Conservation (phyloP, 2,888 invertebrate species). For the Dasysyrphus albostriatus region DNA sequence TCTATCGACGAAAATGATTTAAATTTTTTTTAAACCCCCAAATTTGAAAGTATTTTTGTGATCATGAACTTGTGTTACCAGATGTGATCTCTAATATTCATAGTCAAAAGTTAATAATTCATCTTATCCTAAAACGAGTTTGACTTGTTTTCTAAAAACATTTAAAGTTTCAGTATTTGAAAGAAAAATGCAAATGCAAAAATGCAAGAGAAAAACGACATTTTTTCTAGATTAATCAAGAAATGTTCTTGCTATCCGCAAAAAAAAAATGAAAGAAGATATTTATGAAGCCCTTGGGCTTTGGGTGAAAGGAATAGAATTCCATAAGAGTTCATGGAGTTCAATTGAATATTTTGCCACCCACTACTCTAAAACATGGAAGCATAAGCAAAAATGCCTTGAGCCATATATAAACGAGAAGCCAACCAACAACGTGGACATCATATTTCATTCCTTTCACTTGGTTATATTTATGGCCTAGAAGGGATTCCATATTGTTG, state of each 20-base stretch:
- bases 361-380: neutral
- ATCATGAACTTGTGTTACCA: too few species aligned
- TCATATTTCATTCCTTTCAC: constrained; percentile 60
- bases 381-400: neutral
- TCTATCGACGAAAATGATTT: too few species aligned
- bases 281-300: constrained; percentile 33
- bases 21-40: too few species aligned
- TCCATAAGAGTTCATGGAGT: constrained; percentile 28
- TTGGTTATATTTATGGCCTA: constrained; percentile 61
- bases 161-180: neutral
- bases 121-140: too few species aligned
- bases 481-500: constrained; percentile 55
- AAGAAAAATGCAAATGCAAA: neutral
- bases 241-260: neutral
- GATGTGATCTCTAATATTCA: too few species aligned
- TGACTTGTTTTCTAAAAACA: too few species aligned
- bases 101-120: too few species aligned
- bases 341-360: constrained; percentile 41
- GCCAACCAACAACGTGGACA: constrained; percentile 40
- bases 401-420: constrained; percentile 4
- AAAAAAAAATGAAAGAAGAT: constrained; percentile 9
- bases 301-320: constrained; percentile 15
- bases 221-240: constrained; percentile 18
- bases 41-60: too few species aligned
- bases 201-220: neutral